Evolutionary conservation across 2,888 invertebrate genomes (phyloP), one percentile per base, ranked within the genome.

Genomic region (Synergus itoensis): DNA sequence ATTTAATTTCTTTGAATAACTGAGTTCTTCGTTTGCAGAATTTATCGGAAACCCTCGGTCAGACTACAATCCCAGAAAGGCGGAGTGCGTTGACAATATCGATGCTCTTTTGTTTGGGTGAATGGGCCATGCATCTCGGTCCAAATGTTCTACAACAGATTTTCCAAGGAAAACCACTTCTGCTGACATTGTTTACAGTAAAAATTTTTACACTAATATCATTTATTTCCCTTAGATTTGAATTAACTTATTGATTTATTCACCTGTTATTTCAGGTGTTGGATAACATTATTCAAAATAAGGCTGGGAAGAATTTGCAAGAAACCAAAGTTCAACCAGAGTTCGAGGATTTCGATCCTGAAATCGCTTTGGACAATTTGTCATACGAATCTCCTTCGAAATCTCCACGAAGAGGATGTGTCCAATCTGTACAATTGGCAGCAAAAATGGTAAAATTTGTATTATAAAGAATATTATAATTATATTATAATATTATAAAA

Each of bases 121-220:
- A 99, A 92, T 98, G 98, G 96, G 98, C 98, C 78, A 98, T 99
- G 95, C 94, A 96, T 73, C 94, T 98, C 86, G 96, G 96, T 0
- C 95, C 95, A 0, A 88, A 92, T n/a, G 93, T 94, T 76, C 93
- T 96, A 84, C 92, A 96, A 89, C 93, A 94, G 60, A 93, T 94
- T 79, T 93, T 93, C 41, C 94, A 93, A 78, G 93, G 92, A 40
- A 93, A 93, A 84, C 92, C 94, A 69, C 89, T 95, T 43, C 92
- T 97, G 80, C 93, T 96, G 63, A 94, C 95, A 81, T 95, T 97
- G 84, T 95, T 97, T 90, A 95, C 95, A 91, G 96, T 97, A 84
- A 88, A 88, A 76, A 63, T 41, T 64, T 79, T 36, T 5, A 36
- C 36, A 5, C 5, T 36, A 36, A 36, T 36, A n/a, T 60, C 21